Conservation (phyloP, 1,140 invertebrate genomes). For the Drosophila insularis region DNA sequence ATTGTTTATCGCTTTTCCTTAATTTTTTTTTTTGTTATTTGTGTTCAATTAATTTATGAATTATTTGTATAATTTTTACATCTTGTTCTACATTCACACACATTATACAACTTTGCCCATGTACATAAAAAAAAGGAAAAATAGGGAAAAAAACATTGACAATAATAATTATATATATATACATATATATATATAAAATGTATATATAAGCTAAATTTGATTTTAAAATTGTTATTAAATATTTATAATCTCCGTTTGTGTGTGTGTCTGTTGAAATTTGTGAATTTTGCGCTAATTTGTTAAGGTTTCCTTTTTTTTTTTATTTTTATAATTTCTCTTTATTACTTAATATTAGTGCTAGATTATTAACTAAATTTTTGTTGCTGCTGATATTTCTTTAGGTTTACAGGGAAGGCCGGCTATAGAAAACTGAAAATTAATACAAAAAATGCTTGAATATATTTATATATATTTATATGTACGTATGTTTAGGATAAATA, state of each 20-base stretch:
- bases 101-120: slow-evolving; percentile 33
- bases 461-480: not conserved
- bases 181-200: slow-evolving; percentile 52
- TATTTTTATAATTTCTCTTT: slow-evolving; percentile 24
- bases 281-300: slow-evolving; percentile 73
- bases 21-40: not conserved
- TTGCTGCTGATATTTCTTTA: slow-evolving; percentile 60
- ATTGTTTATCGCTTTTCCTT: slow-evolving; percentile 11
- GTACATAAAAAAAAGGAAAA: slow-evolving; percentile 39
- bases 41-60: slow-evolving; percentile 36
- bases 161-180: not conserved
- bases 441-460: slow-evolving; percentile 50
- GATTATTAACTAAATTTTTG: slow-evolving; percentile 74
- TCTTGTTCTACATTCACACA: slow-evolving; percentile 27
- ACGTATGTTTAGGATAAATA: slow-evolving; percentile 58
- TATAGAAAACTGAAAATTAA: slow-evolving; percentile 47
- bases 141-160: not conserved
- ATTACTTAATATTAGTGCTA: slow-evolving; percentile 77
- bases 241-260: slow-evolving; percentile 70
- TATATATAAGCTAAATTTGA: slow-evolving; percentile 55
- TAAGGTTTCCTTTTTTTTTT: slow-evolving; percentile 47
- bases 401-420: slow-evolving; percentile 34
- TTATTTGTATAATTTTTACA: slow-evolving; percentile 33
- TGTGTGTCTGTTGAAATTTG: slow-evolving; percentile 66
- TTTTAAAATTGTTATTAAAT: slow-evolving; percentile 66